Conservation (phyloP, 2,113 vertebrate genomes). For the Otolemur garnettii region DNA sequence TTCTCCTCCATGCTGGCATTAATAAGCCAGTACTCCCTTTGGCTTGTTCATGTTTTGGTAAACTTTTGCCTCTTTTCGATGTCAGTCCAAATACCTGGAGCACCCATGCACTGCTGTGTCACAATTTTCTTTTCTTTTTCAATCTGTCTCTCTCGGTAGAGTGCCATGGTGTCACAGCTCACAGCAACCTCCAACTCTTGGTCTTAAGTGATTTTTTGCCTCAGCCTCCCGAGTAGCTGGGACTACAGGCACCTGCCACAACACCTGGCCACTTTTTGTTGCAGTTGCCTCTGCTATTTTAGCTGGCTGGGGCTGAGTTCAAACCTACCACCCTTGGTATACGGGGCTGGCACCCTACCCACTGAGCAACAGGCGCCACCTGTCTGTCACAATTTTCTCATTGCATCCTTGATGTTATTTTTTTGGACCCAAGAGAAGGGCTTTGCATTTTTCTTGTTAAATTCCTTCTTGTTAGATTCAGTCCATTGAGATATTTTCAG, state of each 20-base stretch:
- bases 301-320: too few species aligned
- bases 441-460: background rate
- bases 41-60: background rate
- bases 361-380: too few species aligned
- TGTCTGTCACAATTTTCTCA: background rate
- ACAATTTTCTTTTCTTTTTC: background rate
- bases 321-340: too few species aligned
- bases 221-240: too few species aligned
- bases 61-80: background rate
- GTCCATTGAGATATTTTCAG: conserved; percentile 50
- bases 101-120: background rate
- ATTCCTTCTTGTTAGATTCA: conserved; percentile 50
- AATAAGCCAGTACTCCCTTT: background rate
- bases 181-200: too few species aligned
- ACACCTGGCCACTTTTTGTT: too few species aligned
- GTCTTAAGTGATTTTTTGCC: too few species aligned
- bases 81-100: background rate
- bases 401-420: background rate
- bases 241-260: too few species aligned
- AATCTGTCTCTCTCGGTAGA: too few species aligned
- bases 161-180: too few species aligned
- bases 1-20: background rate
- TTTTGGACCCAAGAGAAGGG: background rate
- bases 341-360: too few species aligned
- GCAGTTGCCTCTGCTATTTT: too few species aligned